Evolutionary conservation across 1,140 invertebrate genomes (phyloP).

Genomic region (Archivesica marissinica): DNA sequence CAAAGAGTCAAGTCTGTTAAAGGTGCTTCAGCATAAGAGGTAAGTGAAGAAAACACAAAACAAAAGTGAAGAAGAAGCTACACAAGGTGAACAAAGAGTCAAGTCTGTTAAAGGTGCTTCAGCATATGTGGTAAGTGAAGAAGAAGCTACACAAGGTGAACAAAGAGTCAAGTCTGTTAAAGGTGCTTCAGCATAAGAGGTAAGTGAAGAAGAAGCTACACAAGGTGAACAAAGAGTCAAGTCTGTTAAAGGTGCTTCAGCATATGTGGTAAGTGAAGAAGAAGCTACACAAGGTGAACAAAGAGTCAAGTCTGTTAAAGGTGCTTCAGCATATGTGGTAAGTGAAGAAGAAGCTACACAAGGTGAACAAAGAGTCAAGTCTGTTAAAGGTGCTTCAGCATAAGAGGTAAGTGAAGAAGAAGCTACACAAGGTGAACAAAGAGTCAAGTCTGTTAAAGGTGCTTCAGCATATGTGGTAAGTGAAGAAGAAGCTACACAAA

Average conservation of each 20-base stretch:
- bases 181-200: constrained; percentile 88
- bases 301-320: constrained; percentile 86
- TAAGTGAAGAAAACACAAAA: constrained; percentile 83
- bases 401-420: constrained; percentile 85
- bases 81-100: constrained; percentile 86
- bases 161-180: constrained; percentile 86
- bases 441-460: constrained; percentile 87
- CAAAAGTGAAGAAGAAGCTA: too few relatives aligned
- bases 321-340: constrained; percentile 88
- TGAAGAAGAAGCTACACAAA: constrained; percentile 76
- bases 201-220: constrained; percentile 81
- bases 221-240: constrained; percentile 86
- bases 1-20: constrained; percentile 86
- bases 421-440: constrained; percentile 86
- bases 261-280: constrained; percentile 86
- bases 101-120: constrained; percentile 88
- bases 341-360: constrained; percentile 70
- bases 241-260: constrained; percentile 88
- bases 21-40: constrained; percentile 88
- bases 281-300: constrained; percentile 86
- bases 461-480: constrained; percentile 87
- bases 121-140: constrained; percentile 86
- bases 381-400: constrained; percentile 88
- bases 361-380: constrained; percentile 86
- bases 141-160: constrained; percentile 86